These are phyloP conservation scores for Antheraea pernyi DNA, from an alignment of 1,140 invertebrate genomes.

Conservation along the genomic window DNA sequence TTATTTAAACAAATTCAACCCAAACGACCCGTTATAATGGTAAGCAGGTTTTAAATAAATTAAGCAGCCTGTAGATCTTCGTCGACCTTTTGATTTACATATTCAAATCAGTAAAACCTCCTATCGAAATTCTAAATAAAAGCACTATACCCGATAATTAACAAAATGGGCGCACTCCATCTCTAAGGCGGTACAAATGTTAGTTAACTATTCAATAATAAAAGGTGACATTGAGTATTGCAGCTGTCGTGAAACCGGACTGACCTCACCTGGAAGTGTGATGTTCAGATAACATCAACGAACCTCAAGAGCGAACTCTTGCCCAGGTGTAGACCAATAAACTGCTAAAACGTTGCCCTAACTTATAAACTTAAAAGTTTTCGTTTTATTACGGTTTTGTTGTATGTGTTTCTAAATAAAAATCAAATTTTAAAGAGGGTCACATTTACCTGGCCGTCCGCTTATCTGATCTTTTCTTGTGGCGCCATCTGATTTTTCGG, in stretches of 20 bases:
- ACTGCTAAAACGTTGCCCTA: conserved; percentile 10
- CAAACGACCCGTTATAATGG: too few species aligned
- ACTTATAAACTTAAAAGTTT: conserved; percentile 7
- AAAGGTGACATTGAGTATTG: conserved; percentile 8
- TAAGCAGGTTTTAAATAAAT: not conserved
- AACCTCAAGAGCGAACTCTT: not conserved
- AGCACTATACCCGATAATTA: too few species aligned
- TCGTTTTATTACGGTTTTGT: conserved; percentile 16
- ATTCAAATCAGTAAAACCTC: not conserved
- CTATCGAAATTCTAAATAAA: not conserved
- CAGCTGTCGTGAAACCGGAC: conserved; percentile 16
- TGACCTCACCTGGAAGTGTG: conserved; percentile 9
- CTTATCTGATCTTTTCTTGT: conserved; percentile 7
- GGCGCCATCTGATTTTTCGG: conserved; percentile 17
- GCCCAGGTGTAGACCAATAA: conserved; percentile 14
- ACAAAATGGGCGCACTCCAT: not conserved
- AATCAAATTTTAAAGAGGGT: conserved; percentile 16
- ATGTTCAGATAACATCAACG: conserved; percentile 13
- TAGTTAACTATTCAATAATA: not conserved
- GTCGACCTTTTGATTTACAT: not conserved
- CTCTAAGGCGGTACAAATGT: not conserved
- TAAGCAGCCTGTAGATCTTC: not conserved
- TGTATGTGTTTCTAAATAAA: conserved; percentile 9
- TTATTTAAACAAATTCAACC: too few species aligned
- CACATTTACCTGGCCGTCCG: conserved; percentile 14